phyloP scores from a whole-genome alignment of 1,140 invertebrate species.

The Ridgeia piscesae region DNA sequence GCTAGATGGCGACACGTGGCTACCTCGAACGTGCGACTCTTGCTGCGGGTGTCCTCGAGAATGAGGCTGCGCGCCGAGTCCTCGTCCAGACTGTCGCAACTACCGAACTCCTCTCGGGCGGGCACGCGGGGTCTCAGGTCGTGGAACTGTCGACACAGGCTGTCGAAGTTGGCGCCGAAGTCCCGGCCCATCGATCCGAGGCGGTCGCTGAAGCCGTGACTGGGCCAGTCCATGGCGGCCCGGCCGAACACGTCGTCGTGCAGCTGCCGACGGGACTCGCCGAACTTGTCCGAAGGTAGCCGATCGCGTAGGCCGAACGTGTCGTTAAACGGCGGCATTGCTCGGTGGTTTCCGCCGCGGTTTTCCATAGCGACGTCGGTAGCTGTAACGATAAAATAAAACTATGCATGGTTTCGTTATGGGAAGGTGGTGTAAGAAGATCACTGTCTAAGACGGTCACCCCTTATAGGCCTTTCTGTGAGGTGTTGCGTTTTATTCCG shows the following conservation, averaged over 20 bases:
- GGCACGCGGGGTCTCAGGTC: slow-evolving; percentile 18
- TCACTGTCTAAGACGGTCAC: no score
- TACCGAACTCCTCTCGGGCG: not conserved
- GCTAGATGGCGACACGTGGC: not conserved
- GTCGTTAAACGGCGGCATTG: slow-evolving; percentile 10
- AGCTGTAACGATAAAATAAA: not conserved
- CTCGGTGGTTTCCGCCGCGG: not conserved
- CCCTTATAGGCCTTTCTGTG: no score
- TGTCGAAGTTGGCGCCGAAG: slow-evolving; percentile 8
- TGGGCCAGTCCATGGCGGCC: slow-evolving; percentile 16
- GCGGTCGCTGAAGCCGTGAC: not conserved
- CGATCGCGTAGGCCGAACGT: not conserved
- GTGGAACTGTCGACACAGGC: slow-evolving; percentile 17
- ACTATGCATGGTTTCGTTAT: no score
- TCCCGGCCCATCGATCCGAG: not conserved
- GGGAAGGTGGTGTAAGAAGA: no score
- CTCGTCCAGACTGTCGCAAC: slow-evolving; percentile 26
- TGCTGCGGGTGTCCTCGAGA: slow-evolving; percentile 26
- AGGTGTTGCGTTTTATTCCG: no score
- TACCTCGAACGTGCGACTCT: slow-evolving; percentile 21
- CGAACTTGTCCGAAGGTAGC: not conserved
- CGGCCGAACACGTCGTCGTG: slow-evolving; percentile 13
- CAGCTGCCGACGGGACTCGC: slow-evolving; percentile 15
- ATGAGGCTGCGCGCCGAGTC: slow-evolving; percentile 26
- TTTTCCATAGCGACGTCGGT: not conserved